Percentiles rank a stretch among this genome's conserved stretches.
phyloP scores from a whole-genome alignment of 2,888 invertebrate genomes.

The Zeuzera pyrina region DNA sequence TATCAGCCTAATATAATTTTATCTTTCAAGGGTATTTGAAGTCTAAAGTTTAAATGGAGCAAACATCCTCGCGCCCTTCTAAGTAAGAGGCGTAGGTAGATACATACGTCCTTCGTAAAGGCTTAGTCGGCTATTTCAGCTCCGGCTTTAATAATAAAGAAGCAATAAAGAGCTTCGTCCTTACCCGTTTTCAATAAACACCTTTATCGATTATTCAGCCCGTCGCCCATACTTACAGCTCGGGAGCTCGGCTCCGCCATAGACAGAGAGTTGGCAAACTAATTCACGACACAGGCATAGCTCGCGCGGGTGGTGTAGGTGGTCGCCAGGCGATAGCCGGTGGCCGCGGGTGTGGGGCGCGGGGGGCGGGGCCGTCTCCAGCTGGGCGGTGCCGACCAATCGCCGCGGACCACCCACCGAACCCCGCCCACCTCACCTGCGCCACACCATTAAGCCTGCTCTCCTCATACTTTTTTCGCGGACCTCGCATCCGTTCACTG shows the following conservation, averaged over 20 bases:
- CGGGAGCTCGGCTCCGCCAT: constrained; percentile 67
- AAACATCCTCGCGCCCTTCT: too few species aligned
- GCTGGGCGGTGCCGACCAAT: constrained; percentile 70
- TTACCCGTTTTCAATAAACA: constrained; percentile 73
- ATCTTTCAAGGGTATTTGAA: too few species aligned
- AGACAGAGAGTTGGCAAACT: constrained; percentile 73
- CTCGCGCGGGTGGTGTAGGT: constrained; percentile 62
- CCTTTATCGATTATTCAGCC: constrained; percentile 73
- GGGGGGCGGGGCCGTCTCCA: constrained; percentile 50
- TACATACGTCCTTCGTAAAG: too few species aligned
- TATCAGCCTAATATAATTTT: too few species aligned
- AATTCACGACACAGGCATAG: constrained; percentile 73
- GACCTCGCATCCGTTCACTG: constrained; percentile 66
- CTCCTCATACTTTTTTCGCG: constrained; percentile 68
- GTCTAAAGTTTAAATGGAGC: too few species aligned
- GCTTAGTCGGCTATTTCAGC: constrained; percentile 27
- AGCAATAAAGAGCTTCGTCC: constrained; percentile 67
- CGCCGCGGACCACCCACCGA: constrained; percentile 56
- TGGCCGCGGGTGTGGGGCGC: constrained; percentile 42
- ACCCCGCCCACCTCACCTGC: constrained; percentile 71
- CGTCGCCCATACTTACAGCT: constrained; percentile 70
- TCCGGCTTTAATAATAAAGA: constrained; percentile 62
- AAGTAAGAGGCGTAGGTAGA: too few species aligned
- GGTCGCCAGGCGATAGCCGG: constrained; percentile 62
- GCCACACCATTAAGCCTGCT: constrained; percentile 67